Conservation (phyloP, 2,113 vertebrate species). For the Coptodon bakossiorum region DNA sequence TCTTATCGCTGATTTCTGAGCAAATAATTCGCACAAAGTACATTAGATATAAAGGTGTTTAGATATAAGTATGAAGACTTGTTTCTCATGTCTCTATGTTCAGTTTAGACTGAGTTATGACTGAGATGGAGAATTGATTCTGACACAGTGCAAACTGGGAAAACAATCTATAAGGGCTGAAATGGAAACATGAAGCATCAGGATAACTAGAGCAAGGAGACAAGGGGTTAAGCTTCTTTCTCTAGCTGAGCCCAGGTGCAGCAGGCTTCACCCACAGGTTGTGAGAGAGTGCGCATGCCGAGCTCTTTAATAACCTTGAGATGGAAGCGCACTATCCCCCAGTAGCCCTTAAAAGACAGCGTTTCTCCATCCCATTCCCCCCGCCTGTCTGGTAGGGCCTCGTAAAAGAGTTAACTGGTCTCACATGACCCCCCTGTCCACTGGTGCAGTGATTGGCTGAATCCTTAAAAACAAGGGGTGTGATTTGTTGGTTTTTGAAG, state of each 20-base stretch:
- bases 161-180: neutral
- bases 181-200: neutral
- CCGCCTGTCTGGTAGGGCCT: constrained; percentile 32
- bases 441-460: neutral
- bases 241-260: constrained; percentile 29
- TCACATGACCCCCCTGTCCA: constrained; percentile 27
- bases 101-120: neutral
- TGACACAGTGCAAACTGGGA: neutral
- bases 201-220: neutral
- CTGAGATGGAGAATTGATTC: neutral
- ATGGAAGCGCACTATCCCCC: constrained; percentile 23
- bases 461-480: neutral
- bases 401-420: constrained; percentile 51
- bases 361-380: neutral
- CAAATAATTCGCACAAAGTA: neutral
- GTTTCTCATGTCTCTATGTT: neutral
- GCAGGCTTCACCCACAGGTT: constrained; percentile 3
- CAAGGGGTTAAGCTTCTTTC: constrained; percentile 17
- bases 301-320: constrained; percentile 40
- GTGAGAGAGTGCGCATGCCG: neutral
- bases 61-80: neutral
- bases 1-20: neutral
- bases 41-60: neutral
- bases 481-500: neutral
- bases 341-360: constrained; percentile 38